These are phyloP conservation scores for Hystrix brachyura DNA, from an alignment of 2,113 vertebrate genomes.

Conservation along the genomic window DNA sequence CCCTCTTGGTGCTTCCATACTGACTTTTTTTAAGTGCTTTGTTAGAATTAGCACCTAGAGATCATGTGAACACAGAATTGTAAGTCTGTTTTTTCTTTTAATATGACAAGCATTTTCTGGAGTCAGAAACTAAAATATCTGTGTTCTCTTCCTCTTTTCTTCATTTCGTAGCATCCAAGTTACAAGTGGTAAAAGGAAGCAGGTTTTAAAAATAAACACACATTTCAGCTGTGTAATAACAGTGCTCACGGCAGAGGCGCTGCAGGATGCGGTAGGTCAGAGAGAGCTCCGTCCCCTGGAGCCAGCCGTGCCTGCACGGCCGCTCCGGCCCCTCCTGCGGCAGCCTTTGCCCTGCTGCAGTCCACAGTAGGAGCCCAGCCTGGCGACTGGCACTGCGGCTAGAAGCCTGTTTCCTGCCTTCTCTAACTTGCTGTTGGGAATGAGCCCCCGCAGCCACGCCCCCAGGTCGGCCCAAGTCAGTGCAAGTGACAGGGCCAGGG, in stretches of 20 bases:
- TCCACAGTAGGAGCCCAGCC: not conserved
- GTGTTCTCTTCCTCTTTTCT: not conserved
- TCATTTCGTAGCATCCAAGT: not conserved
- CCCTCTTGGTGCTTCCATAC: not conserved
- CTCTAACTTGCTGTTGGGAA: not conserved
- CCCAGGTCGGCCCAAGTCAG: not conserved
- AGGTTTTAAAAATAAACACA: not conserved
- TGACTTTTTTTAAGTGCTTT: not conserved
- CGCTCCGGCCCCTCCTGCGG: not conserved
- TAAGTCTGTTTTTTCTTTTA: not conserved
- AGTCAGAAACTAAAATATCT: not conserved
- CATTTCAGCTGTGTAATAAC: not conserved
- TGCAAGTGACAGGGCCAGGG: not conserved
- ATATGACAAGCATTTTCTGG: not conserved
- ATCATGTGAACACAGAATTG: not conserved
- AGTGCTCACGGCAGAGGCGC: too few relatives aligned
- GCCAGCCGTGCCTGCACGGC: not conserved
- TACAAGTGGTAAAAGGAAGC: not conserved
- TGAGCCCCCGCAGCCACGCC: fast-evolving
- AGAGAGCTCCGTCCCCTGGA: not conserved
- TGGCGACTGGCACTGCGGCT: too few relatives aligned
- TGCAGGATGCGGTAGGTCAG: fast-evolving
- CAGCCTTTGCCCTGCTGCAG: not conserved
- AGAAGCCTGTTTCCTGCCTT: not conserved
- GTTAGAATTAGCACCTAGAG: not conserved